Conservation (phyloP, 2,888 invertebrate species). For the Onchidella celtica region DNA sequence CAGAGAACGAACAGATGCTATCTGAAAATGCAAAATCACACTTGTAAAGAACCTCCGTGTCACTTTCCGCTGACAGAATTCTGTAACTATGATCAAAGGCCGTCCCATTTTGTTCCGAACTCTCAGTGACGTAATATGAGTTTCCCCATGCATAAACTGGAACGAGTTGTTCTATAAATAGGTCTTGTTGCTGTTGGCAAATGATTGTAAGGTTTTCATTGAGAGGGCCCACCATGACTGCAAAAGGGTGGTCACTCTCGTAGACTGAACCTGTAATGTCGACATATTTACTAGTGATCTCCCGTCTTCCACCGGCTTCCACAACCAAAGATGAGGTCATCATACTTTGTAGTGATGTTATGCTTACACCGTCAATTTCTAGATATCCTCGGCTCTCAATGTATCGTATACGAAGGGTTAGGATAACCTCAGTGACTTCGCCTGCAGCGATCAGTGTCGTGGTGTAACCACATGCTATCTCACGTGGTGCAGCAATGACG, state of each 20-base stretch:
- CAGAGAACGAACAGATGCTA: too few relatives aligned
- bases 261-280: conserved; percentile 13
- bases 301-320: background rate
- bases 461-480: background rate
- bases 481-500: background rate
- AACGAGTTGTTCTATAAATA: conserved; percentile 18
- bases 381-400: background rate
- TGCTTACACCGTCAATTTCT: background rate
- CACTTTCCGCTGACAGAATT: too few relatives aligned
- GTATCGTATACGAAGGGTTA: background rate
- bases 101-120: too few relatives aligned
- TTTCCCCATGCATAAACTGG: conserved; percentile 14
- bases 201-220: background rate
- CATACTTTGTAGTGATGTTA: background rate
- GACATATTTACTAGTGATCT: background rate
- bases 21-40: too few relatives aligned
- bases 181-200: background rate
- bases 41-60: too few relatives aligned
- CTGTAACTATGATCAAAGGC: too few relatives aligned
- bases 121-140: background rate
- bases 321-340: too few relatives aligned
- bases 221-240: background rate
- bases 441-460: background rate
- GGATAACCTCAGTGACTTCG: background rate
- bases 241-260: conserved; percentile 15